Percentiles rank a stretch among this genome's conserved stretches.
These are phyloP conservation scores for Leptopterna dolabrata DNA, from an alignment of 2,888 invertebrate genomes.

Conservation along the genomic window DNA sequence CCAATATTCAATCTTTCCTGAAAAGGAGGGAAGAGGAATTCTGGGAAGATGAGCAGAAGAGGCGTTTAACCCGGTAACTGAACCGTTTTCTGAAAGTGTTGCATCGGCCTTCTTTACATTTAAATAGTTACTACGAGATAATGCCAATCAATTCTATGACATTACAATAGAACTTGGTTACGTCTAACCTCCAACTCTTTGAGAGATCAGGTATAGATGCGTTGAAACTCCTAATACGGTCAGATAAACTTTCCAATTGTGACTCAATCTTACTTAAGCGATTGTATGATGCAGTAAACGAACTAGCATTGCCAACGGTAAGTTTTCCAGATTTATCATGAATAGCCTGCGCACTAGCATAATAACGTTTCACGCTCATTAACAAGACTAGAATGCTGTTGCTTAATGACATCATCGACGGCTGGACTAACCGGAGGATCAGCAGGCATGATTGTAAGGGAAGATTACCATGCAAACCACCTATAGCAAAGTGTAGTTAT, in stretches of 20 bases:
- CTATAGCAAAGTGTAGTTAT: background rate
- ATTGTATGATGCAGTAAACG: background rate
- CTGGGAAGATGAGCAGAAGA: constrained; percentile 9
- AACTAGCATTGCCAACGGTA: background rate
- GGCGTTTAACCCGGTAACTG: background rate
- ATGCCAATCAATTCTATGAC: background rate
- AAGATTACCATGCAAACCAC: no score
- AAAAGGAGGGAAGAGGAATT: constrained; percentile 13
- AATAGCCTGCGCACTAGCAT: background rate
- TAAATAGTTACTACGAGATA: background rate
- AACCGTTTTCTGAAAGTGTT: background rate
- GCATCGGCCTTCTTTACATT: background rate
- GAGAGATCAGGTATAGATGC: background rate
- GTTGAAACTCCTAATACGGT: background rate
- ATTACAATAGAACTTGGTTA: background rate
- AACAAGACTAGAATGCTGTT: background rate
- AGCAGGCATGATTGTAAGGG: background rate
- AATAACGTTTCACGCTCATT: background rate
- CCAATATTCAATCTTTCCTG: constrained; percentile 30
- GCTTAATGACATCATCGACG: background rate
- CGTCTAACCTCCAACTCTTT: background rate
- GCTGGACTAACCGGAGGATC: background rate
- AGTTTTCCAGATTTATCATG: background rate
- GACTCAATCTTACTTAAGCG: background rate
- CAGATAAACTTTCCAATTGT: background rate